These are phyloP conservation scores for Leptestheria dahalacensis DNA, from an alignment of 1,140 invertebrate species.

Conservation along the genomic window DNA sequence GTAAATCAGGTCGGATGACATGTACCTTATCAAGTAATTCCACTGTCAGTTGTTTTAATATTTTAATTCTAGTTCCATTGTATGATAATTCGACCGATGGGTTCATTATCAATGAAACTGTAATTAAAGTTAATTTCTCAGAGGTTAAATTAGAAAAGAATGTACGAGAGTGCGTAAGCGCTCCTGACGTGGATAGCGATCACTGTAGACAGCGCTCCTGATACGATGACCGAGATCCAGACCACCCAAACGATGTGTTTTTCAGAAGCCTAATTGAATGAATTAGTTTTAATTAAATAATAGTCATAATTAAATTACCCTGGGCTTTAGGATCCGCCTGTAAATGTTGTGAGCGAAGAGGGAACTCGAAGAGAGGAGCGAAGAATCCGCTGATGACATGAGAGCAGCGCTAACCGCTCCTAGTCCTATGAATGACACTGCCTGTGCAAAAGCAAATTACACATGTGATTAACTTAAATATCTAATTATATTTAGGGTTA, in stretches of 20 bases:
- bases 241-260: constrained; percentile 60
- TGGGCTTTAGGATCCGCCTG: constrained; percentile 49
- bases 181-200: constrained; percentile 57
- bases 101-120: background rate
- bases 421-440: constrained; percentile 50
- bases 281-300: background rate
- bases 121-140: background rate
- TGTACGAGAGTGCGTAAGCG: constrained; percentile 61
- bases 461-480: constrained; percentile 7
- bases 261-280: constrained; percentile 43
- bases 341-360: constrained; percentile 73
- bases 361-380: constrained; percentile 54
- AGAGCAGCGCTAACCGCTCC: constrained; percentile 64
- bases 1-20: constrained; percentile 46
- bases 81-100: background rate
- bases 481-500: background rate
- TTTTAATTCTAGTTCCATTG: background rate
- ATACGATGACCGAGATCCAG: constrained; percentile 46
- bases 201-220: constrained; percentile 47
- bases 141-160: background rate
- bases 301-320: constrained; percentile 25
- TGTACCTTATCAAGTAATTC: constrained; percentile 20
- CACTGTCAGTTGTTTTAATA: background rate
- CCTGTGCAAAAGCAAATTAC: constrained; percentile 20
- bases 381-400: constrained; percentile 67